phyloP scores from a whole-genome alignment of 2,888 invertebrate genomes.

The Lottia scabra region DNA sequence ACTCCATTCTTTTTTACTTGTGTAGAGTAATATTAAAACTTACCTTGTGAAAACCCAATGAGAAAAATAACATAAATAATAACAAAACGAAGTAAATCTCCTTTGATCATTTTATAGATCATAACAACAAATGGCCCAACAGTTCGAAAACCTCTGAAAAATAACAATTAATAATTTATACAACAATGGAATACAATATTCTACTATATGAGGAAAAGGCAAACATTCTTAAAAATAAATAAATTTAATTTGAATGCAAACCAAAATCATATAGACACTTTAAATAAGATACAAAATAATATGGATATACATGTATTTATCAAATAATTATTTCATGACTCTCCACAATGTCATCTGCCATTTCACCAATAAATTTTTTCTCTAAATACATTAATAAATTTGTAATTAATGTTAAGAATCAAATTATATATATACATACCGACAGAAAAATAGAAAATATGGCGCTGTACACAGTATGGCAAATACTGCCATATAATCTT shows the following conservation, averaged over 20 bases:
- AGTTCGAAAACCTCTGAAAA: conserved; percentile 91
- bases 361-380: too few species aligned
- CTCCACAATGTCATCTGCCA: too few species aligned
- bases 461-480: conserved; percentile 96
- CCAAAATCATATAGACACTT: too few species aligned
- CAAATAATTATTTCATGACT: too few species aligned
- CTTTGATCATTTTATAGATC: conserved; percentile 98
- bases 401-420: too few species aligned
- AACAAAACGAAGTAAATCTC: conserved; percentile 94
- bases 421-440: conserved; percentile 72
- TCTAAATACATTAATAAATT: too few species aligned
- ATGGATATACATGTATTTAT: too few species aligned
- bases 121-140: conserved; percentile 99
- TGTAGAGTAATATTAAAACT: conserved; percentile 22
- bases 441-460: conserved; percentile 96
- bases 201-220: background rate
- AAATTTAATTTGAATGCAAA: too few species aligned
- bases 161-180: conserved; percentile 17
- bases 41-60: conserved; percentile 96
- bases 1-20: background rate
- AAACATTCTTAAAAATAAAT: too few species aligned
- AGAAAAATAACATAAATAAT: conserved; percentile 97
- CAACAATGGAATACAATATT: background rate
- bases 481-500: conserved; percentile 91
- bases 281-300: too few species aligned